Evolutionary conservation across 2,888 invertebrate species (phyloP), one percentile per base, ranked within the genome.

Genomic region (Plagiodera versicolora): DNA sequence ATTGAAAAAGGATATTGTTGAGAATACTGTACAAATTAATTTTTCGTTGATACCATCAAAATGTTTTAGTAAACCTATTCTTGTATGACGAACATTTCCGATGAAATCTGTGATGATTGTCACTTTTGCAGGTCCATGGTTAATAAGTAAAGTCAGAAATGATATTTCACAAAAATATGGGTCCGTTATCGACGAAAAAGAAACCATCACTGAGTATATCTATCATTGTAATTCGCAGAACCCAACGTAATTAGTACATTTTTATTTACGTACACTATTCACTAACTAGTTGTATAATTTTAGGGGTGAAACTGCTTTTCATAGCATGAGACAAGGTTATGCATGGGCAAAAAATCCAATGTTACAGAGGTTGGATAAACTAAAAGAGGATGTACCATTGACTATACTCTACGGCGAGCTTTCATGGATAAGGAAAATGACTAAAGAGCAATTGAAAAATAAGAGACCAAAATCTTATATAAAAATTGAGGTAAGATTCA

Each of bases 291-390:
- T 8, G 18, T 10, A 18, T 24, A 2, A 61, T 80, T 82, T 48
- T 75, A 95, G 94, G 65, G 96, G 96, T 8, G 97, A 97, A 80
- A 86, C 89, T 66, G 95, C 95, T 0, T 98, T 98, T 82, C 94
- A 93, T 80, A 84, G 89, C 0, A 87, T 98, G 85, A 47, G 46
- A 51, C 84, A 85, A 50, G 88, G 90, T 6, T 92, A 94, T 78
- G 98, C 95, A 5, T 98, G 96, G 96, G 95, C 98, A 0, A 95
- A 94, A 81, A 85, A 94, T 81, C 98, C 98, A 0, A 96, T 98
- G 90, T 85, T 94, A n/a, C 85, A 86, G 56, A 86, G 98, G 54
- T 86, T 94, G 63, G 84, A 88, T 62, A 82, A 87, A 65, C 80
- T 97, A 51, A 82, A 86, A 61, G 76, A 84, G 8, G 81, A 86